Conservation (phyloP, 2,797 vertebrate genomes). For the Myotis daubentonii region DNA sequence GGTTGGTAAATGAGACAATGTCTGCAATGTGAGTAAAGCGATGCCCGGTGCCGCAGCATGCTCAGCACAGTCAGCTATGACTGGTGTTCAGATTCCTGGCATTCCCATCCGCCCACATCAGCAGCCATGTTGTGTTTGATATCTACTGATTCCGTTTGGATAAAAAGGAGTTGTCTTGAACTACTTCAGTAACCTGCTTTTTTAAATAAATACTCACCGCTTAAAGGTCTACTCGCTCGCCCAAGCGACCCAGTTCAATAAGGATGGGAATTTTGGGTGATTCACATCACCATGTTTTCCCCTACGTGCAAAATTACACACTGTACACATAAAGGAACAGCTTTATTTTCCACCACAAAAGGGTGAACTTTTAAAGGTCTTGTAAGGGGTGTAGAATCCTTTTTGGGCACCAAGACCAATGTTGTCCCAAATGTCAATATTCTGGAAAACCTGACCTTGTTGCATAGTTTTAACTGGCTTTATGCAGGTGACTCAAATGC, state of each 20-base stretch:
- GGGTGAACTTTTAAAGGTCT: conserved; percentile 38
- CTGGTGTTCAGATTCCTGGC: not conserved
- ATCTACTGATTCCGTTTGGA: not conserved
- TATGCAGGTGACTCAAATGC: not conserved
- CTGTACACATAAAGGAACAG: not conserved
- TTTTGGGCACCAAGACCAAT: not conserved
- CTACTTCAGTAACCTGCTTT: not conserved
- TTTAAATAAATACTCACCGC: not conserved
- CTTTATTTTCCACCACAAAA: not conserved
- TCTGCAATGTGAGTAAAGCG: not conserved
- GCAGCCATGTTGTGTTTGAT: not conserved
- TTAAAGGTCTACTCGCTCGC: not conserved
- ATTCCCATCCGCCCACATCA: not conserved
- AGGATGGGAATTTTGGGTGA: not conserved
- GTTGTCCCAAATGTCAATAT: conserved; percentile 35
- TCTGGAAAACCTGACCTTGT: not conserved
- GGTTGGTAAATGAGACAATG: not conserved
- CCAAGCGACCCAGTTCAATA: not conserved
- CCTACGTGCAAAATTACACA: not conserved
- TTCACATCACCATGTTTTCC: not conserved
- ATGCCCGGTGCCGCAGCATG: fast-evolving
- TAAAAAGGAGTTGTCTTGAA: conserved; percentile 48
- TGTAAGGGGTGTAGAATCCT: not conserved
- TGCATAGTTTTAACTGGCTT: not conserved
- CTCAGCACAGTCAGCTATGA: fast-evolving